A percentile compares a stretch with the other conserved stretches of the same genome.
Evolutionary conservation across 2,797 vertebrate species (phyloP).

Genomic region (Ctenopoma multispine): DNA sequence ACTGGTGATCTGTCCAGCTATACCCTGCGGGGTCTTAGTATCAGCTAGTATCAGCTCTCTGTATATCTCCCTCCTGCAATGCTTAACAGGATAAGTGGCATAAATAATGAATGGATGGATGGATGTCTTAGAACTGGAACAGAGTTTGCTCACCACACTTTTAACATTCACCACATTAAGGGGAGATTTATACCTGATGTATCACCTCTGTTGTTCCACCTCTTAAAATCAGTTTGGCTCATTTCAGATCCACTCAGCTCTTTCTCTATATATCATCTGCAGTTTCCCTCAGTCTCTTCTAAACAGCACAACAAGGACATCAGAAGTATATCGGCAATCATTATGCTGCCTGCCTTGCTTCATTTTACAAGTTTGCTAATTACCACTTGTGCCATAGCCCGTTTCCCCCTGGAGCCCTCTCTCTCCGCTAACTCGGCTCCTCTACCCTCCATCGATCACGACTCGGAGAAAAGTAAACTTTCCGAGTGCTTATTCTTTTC

Average conservation of each 20-base stretch:
- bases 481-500: conserved; percentile 20
- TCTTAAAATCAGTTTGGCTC: background rate
- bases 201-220: background rate
- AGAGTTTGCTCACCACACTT: background rate
- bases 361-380: conserved; percentile 74
- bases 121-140: background rate
- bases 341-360: conserved; percentile 58
- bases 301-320: conserved; percentile 60
- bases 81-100: background rate
- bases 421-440: conserved; percentile 20
- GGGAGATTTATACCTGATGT: background rate
- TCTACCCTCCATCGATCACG: conserved; percentile 62
- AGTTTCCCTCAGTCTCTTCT: conserved; percentile 30
- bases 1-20: too few relatives aligned
- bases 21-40: too few relatives aligned
- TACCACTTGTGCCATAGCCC: conserved; percentile 49
- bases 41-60: too few relatives aligned
- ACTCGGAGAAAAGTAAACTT: conserved; percentile 74
- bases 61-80: too few relatives aligned
- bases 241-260: background rate
- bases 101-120: background rate
- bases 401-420: conserved; percentile 35
- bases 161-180: background rate
- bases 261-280: conserved; percentile 18
- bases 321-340: conserved; percentile 65